Evolutionary conservation across 2,888 invertebrate species (phyloP).

Genomic region (Pandemis cinnamomeana): DNA sequence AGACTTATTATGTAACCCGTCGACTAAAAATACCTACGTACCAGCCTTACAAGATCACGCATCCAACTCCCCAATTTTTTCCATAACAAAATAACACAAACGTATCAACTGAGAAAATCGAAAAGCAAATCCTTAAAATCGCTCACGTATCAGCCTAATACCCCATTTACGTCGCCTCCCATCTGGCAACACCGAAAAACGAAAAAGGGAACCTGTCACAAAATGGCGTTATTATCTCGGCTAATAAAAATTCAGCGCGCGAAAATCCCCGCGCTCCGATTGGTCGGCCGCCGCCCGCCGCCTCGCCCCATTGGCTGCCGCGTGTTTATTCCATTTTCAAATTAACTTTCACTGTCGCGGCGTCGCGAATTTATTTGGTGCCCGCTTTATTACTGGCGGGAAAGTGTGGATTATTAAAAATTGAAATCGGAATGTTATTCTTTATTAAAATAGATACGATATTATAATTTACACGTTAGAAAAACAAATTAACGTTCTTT

Average conservation of each 20-base stretch:
- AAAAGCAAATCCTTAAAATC: conserved; percentile 55
- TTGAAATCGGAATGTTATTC: conserved; percentile 29
- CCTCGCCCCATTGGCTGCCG: conserved; percentile 70
- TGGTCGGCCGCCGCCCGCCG: conserved; percentile 72
- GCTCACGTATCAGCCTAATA: conserved; percentile 57
- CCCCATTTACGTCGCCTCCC: conserved; percentile 65
- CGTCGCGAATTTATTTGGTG: conserved; percentile 73
- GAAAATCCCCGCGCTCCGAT: conserved; percentile 74
- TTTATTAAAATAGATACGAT: background rate
- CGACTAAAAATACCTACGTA: background rate
- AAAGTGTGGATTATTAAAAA: conserved; percentile 46
- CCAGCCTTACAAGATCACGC: conserved; percentile 22
- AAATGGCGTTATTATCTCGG: conserved; percentile 82
- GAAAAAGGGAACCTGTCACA: conserved; percentile 76
- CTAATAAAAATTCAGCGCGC: conserved; percentile 85
- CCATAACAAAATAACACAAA: conserved; percentile 43
- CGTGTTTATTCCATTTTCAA: conserved; percentile 83
- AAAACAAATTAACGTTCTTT: no score
- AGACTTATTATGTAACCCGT: background rate
- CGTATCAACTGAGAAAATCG: conserved; percentile 52
- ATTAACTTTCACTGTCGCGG: conserved; percentile 82
- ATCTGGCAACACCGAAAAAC: conserved; percentile 65
- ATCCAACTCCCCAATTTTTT: conserved; percentile 27
- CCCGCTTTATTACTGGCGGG: conserved; percentile 56
- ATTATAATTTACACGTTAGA: no score